Conservation (phyloP, 2,888 invertebrate species). For the Melieria picta region DNA sequence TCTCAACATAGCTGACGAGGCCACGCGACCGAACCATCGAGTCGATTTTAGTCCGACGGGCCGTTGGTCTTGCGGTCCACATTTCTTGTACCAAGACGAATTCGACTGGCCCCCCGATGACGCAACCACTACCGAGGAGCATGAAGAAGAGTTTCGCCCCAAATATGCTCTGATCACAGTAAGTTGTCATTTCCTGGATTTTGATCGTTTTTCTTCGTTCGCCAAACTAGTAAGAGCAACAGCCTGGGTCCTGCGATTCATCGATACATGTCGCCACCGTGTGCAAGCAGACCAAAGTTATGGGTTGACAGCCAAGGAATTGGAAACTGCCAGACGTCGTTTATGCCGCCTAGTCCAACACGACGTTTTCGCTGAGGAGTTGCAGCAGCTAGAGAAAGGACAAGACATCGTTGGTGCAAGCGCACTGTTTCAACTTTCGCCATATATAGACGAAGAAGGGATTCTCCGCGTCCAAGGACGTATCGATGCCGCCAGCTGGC, state of each 20-base stretch:
- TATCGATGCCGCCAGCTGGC: constrained; percentile 34
- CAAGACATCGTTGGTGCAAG: neutral
- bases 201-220: neutral
- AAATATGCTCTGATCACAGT: constrained; percentile 6
- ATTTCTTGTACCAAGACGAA: neutral
- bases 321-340: neutral
- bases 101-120: neutral
- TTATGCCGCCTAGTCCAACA: constrained; percentile 1
- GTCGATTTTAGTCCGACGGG: constrained; percentile 3
- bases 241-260: constrained; percentile 9
- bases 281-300: neutral
- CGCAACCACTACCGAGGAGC: neutral
- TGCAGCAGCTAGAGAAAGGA: neutral
- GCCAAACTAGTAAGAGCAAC: neutral
- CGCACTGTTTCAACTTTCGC: constrained; percentile 1
- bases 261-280: constrained; percentile 4
- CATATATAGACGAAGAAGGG: constrained; percentile 21
- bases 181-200: neutral
- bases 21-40: neutral
- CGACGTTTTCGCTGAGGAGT: neutral
- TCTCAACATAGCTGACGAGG: constrained; percentile 19
- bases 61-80: constrained; percentile 7
- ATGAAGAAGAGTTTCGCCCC: constrained; percentile 17
- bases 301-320: constrained; percentile 4
- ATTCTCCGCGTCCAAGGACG: constrained; percentile 26